Conservation (phyloP, 2,113 vertebrate genomes). For the Phalacrocorax aristotelis region DNA sequence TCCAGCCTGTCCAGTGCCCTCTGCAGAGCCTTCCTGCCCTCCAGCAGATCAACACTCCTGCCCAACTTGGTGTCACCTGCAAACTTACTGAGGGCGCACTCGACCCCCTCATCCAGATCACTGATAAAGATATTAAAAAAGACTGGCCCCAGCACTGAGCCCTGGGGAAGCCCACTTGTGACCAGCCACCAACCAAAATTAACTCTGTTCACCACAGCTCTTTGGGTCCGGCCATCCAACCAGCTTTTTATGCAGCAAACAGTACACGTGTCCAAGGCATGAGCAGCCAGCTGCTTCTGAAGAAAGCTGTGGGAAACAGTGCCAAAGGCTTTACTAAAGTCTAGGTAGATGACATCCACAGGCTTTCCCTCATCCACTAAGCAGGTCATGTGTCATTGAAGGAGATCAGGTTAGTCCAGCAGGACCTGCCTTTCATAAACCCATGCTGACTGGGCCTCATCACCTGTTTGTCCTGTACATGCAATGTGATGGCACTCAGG, state of each 20-base stretch:
- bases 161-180: neutral
- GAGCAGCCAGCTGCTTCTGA: neutral
- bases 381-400: neutral
- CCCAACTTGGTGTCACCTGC: too few species aligned
- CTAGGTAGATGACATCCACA: neutral
- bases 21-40: too few species aligned
- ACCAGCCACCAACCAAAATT: neutral
- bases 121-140: too few species aligned
- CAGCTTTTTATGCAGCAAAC: neutral
- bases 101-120: too few species aligned
- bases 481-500: neutral
- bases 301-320: neutral
- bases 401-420: neutral
- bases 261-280: neutral
- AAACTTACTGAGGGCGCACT: too few species aligned
- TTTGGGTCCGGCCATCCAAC: neutral
- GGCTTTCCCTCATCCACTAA: neutral
- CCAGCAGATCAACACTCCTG: too few species aligned
- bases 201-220: neutral
- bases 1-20: too few species aligned
- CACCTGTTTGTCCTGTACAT: neutral
- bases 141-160: too few species aligned
- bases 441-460: neutral
- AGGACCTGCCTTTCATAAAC: neutral
- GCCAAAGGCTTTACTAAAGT: neutral